Conservation (phyloP, 2,113 vertebrate species). For the Lutjanus erythropterus region DNA sequence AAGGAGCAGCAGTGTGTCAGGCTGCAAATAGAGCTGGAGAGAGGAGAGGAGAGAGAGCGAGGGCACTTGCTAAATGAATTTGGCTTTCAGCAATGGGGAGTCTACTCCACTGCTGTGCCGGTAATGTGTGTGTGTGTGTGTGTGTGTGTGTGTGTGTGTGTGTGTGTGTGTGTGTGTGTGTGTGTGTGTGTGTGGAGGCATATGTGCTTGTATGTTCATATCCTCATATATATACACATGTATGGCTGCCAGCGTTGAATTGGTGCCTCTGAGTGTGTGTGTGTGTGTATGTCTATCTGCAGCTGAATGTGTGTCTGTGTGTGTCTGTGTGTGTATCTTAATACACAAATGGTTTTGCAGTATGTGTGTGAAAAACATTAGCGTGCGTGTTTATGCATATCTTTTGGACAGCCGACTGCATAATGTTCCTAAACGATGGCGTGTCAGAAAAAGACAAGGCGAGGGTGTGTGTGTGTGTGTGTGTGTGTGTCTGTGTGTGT, state of each 20-base stretch:
- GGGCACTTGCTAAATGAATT: slow-evolving; percentile 68
- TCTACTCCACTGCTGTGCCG: slow-evolving; percentile 57
- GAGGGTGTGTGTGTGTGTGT: slow-evolving; percentile 1
- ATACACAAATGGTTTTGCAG: slow-evolving; percentile 26
- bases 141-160: slow-evolving; percentile 24
- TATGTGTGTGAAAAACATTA: slow-evolving; percentile 29
- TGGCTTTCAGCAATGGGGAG: slow-evolving; percentile 69
- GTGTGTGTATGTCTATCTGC: neutral
- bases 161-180: slow-evolving; percentile 41
- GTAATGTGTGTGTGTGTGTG: slow-evolving; percentile 33
- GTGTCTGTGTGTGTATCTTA: neutral
- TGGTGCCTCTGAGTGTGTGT: neutral
- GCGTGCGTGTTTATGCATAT: slow-evolving; percentile 28
- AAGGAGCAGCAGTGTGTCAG: slow-evolving; percentile 27
- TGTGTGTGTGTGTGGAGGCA: slow-evolving; percentile 17
- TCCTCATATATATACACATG: slow-evolving; percentile 39
- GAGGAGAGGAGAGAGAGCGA: slow-evolving; percentile 26
- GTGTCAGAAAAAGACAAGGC: slow-evolving; percentile 4
- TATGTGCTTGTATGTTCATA: slow-evolving; percentile 24
- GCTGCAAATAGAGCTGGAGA: slow-evolving; percentile 52
- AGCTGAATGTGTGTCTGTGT: neutral
- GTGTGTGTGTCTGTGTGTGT: slow-evolving; percentile 12
- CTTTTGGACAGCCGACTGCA: slow-evolving; percentile 41
- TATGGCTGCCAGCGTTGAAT: slow-evolving; percentile 31
- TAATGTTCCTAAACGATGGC: slow-evolving; percentile 50